Conservation (phyloP, 2,113 vertebrate species). For the Tetrax tetrax region DNA sequence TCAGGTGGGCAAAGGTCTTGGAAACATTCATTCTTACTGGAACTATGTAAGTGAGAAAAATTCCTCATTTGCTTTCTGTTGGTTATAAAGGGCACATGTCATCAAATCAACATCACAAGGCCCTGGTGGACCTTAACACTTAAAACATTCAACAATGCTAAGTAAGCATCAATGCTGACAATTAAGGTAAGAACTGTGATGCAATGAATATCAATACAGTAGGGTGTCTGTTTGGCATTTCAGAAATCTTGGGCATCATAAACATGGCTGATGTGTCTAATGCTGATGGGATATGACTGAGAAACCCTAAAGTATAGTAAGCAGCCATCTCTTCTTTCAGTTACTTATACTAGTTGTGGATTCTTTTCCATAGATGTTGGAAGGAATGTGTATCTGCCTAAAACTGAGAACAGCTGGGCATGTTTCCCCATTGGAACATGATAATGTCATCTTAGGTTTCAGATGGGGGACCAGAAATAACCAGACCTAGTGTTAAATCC, state of each 20-base stretch:
- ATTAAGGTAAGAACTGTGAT: background rate
- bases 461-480: conserved; percentile 17
- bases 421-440: conserved; percentile 8
- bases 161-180: background rate
- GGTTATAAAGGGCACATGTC: background rate
- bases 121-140: background rate
- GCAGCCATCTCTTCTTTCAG: background rate
- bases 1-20: background rate
- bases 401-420: conserved; percentile 45
- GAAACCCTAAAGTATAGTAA: background rate
- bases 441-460: conserved; percentile 26
- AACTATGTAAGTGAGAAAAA: background rate
- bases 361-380: conserved; percentile 14
- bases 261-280: background rate
- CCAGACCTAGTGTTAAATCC: background rate
- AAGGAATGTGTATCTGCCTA: conserved; percentile 38
- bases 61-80: background rate
- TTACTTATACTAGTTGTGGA: background rate
- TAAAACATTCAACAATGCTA: background rate
- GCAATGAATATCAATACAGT: background rate
- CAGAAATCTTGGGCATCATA: background rate
- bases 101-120: background rate
- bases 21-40: background rate
- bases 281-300: background rate
- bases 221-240: background rate